Conservation (phyloP, 2,888 invertebrate genomes). For the Drosophila stalkeri region DNA sequence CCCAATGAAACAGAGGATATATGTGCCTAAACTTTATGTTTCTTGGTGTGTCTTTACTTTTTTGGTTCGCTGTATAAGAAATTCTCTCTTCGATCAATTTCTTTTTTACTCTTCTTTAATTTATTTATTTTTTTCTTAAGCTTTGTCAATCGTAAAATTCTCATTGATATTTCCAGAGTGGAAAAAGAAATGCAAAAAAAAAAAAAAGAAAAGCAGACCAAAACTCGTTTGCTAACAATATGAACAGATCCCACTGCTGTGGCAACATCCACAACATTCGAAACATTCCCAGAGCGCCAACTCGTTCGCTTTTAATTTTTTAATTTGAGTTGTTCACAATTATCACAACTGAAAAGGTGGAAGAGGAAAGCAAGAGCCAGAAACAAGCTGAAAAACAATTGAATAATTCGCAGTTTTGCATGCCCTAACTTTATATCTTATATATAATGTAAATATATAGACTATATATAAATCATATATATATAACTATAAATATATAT, state of each 20-base stretch:
- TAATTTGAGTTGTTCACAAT: not conserved
- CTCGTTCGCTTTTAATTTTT: not conserved
- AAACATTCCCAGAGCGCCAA: not conserved
- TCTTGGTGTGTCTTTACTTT: too few species aligned
- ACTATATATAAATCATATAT: too few species aligned
- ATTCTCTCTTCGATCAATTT: not conserved
- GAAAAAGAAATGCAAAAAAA: too few species aligned
- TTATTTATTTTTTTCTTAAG: not conserved
- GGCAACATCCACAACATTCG: slow-evolving; percentile 4
- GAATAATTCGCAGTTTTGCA: not conserved
- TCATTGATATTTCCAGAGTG: not conserved
- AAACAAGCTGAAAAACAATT: not conserved
- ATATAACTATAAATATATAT: too few species aligned
- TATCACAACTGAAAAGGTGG: not conserved
- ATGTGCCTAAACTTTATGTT: too few species aligned
- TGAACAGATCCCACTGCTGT: slow-evolving; percentile 2
- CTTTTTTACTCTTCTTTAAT: too few species aligned
- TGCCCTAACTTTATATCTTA: not conserved
- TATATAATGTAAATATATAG: too few species aligned
- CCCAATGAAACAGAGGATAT: too few species aligned
- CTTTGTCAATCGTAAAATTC: too few species aligned
- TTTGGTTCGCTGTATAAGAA: too few species aligned
- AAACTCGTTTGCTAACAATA: not conserved
- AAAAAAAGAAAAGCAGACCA: not conserved
- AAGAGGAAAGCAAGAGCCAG: not conserved